Conservation (phyloP, 2,113 vertebrate genomes). For the Dissostichus mawsoni region DNA sequence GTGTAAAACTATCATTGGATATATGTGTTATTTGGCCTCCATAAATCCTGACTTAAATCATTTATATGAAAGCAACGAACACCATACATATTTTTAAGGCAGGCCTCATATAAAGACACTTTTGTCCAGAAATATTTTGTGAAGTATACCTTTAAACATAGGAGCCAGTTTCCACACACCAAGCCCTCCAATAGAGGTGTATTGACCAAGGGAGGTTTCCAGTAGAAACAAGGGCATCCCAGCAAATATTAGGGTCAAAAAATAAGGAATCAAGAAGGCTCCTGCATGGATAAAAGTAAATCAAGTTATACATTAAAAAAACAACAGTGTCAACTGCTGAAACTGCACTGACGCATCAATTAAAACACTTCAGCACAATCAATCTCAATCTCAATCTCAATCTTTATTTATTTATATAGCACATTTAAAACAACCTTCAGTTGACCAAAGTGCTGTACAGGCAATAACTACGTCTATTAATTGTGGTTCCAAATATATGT, state of each 20-base stretch:
- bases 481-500: constrained; percentile 20
- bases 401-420: no score
- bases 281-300: constrained; percentile 82
- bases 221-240: constrained; percentile 96
- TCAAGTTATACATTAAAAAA: constrained; percentile 39
- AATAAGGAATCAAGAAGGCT: constrained; percentile 98
- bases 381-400: no score
- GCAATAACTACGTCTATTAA: constrained; percentile 14
- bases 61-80: constrained; percentile 12
- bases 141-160: constrained; percentile 95
- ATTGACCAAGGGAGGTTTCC: constrained; percentile 95
- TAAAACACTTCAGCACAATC: constrained; percentile 9
- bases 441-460: no score
- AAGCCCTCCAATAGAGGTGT: constrained; percentile 96
- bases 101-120: not conserved
- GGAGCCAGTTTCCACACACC: constrained; percentile 98
- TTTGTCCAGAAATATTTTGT: not conserved
- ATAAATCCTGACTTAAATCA: constrained; percentile 24
- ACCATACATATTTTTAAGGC: not conserved
- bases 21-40: constrained; percentile 29
- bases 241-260: constrained; percentile 97
- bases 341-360: constrained; percentile 28
- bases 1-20: constrained; percentile 7
- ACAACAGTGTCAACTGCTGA: not conserved
- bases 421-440: no score